Conservation (phyloP, 2,113 vertebrate species). For the Hippotragus niger region DNA sequence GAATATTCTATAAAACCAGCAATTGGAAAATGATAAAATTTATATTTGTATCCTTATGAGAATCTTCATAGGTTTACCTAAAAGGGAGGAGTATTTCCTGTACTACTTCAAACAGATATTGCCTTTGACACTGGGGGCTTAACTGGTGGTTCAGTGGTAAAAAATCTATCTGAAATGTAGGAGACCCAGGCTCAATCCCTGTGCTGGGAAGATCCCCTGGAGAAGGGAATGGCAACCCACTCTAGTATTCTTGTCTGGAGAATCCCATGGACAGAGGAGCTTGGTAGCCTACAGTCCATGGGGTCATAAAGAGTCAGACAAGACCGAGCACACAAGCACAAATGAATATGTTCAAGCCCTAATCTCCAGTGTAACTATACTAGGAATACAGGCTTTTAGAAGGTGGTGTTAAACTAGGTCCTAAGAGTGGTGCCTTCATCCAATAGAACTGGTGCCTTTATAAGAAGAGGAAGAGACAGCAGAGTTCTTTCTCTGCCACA, state of each 20-base stretch:
- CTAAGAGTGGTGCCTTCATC: not conserved
- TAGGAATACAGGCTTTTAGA: not conserved
- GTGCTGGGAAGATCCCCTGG: not conserved
- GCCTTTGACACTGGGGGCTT: not conserved
- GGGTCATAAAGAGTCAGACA: not conserved
- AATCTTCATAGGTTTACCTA: not conserved
- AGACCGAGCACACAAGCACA: not conserved
- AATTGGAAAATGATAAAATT: conserved; percentile 7
- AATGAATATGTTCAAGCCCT: not conserved
- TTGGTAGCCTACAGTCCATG: not conserved
- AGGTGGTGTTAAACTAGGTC: not conserved
- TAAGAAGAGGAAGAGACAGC: not conserved
- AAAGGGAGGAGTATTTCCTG: not conserved
- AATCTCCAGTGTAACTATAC: not conserved
- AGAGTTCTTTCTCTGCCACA: not conserved
- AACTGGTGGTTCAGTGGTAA: not conserved
- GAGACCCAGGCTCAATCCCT: not conserved
- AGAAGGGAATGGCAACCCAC: not conserved
- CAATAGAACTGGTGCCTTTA: not conserved
- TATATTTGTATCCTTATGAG: not conserved
- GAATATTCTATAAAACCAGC: conserved; percentile 5
- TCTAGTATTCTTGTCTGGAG: not conserved
- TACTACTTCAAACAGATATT: not conserved
- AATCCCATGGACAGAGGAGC: not conserved
- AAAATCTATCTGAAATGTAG: not conserved